Conservation (phyloP, 2,113 vertebrate species). For the Lampris incognitus region DNA sequence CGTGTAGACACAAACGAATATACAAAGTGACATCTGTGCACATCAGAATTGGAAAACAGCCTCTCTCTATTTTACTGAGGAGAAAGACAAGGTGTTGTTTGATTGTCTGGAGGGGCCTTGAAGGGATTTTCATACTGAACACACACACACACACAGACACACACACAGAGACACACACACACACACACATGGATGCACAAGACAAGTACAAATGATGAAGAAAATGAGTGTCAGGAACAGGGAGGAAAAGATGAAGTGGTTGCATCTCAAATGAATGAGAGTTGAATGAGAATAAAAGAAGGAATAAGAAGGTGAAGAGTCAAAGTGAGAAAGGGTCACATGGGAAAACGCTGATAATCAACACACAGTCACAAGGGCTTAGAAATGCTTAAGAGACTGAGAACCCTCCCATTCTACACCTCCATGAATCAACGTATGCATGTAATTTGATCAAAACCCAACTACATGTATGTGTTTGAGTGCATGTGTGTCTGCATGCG, state of each 20-base stretch:
- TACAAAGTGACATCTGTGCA: not conserved
- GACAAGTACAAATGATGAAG: not conserved
- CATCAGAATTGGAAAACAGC: not conserved
- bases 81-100: constrained; percentile 15
- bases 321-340: constrained; percentile 2
- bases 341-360: not conserved
- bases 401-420: too few relatives aligned
- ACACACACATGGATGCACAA: constrained; percentile 18
- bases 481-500: not conserved
- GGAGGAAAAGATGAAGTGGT: not conserved
- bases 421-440: too few relatives aligned
- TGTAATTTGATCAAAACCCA: too few relatives aligned
- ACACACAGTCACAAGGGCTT: too few relatives aligned
- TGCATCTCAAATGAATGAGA: constrained; percentile 1
- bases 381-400: too few relatives aligned
- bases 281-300: not conserved
- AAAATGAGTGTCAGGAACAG: not conserved
- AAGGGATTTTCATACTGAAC: not conserved
- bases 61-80: constrained; percentile 7
- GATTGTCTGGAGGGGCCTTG: constrained; percentile 2
- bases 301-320: not conserved
- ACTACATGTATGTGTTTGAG: not conserved
- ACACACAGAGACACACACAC: not conserved
- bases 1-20: constrained; percentile 50
- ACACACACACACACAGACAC: constrained; percentile 5